phyloP scores from a whole-genome alignment of 2,113 vertebrate species.

The Laticauda laticaudata region DNA sequence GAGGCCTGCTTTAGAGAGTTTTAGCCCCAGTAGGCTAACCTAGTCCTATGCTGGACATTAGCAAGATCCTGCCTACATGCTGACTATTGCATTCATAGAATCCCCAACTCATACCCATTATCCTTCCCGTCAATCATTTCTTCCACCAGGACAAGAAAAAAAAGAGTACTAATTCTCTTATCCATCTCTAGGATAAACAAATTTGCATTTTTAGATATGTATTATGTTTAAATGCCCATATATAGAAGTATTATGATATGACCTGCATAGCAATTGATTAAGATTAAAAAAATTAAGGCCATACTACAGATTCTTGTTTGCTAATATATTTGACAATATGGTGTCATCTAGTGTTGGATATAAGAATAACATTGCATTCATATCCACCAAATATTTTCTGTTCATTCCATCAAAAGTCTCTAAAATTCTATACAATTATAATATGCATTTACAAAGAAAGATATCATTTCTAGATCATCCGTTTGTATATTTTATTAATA shows the following conservation, averaged over 20 bases:
- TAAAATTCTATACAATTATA: background rate
- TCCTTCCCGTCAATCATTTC: background rate
- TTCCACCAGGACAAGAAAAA: background rate
- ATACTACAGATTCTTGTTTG: accelerated
- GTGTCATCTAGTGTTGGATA: conserved; percentile 56
- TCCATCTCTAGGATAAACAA: accelerated
- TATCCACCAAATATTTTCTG: background rate
- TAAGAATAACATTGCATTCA: background rate
- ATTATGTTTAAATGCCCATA: background rate
- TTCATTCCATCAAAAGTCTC: background rate
- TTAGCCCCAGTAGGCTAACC: background rate
- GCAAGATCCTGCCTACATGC: background rate
- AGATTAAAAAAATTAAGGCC: background rate
- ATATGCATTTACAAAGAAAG: background rate
- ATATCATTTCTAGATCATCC: background rate
- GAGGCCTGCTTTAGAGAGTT: background rate
- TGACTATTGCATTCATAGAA: background rate
- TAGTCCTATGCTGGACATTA: background rate
- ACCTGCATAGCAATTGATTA: background rate
- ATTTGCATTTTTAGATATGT: background rate
- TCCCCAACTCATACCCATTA: background rate
- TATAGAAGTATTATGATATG: background rate
- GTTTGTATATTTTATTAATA: background rate
- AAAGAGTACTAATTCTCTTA: background rate
- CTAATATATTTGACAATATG: conserved; percentile 11